Evolutionary conservation across 1,140 invertebrate genomes (phyloP).

Genomic region (Littorina saxatilis): DNA sequence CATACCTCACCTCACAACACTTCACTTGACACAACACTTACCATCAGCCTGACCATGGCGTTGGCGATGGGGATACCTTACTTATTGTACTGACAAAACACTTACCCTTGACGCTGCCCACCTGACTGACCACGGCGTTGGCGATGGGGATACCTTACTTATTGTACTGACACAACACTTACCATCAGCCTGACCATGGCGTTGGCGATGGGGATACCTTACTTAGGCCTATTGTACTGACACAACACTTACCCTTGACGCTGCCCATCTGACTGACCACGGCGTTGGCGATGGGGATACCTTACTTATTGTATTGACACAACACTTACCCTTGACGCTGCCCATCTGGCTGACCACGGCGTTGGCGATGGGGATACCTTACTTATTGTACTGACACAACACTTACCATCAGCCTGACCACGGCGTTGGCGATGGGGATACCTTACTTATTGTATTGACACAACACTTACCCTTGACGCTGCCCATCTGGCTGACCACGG

Average conservation of each 20-base stretch:
- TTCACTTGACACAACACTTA: too few species aligned
- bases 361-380: background rate
- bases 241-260: background rate
- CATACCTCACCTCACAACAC: too few species aligned
- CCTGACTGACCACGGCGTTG: background rate
- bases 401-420: background rate
- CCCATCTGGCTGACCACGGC: background rate
- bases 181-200: too few species aligned
- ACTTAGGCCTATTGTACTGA: background rate
- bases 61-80: slow-evolving; percentile 75
- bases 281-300: slow-evolving; percentile 74
- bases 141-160: background rate
- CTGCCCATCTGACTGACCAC: slow-evolving; percentile 63
- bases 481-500: slow-evolving; percentile 52
- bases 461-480: too few species aligned
- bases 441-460: background rate
- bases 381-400: background rate
- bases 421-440: too few species aligned
- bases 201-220: background rate
- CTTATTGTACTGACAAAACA: too few species aligned
- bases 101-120: background rate
- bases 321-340: background rate
- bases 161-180: too few species aligned
- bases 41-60: too few species aligned
- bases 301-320: too few species aligned